Evolutionary conservation across 2,797 vertebrate species (phyloP).

Genomic region (Pseudochirops cupreus): DNA sequence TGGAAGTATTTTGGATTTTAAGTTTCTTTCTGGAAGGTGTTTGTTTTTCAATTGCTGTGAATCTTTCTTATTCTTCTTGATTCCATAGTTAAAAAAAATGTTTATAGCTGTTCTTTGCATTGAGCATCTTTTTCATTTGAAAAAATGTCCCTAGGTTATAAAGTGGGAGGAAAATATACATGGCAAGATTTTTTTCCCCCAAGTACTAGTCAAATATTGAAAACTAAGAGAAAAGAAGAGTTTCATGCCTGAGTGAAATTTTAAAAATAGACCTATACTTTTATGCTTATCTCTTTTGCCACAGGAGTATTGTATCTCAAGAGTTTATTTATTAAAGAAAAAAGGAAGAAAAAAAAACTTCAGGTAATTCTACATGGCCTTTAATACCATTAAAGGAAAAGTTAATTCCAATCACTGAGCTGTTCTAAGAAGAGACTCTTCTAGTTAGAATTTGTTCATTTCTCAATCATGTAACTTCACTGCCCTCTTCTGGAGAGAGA

Average conservation of each 20-base stretch:
- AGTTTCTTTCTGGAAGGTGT: constrained; percentile 19
- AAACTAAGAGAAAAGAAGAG: background rate
- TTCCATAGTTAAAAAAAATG: background rate
- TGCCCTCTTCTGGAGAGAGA: constrained; percentile 87
- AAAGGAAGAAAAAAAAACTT: constrained; percentile 34
- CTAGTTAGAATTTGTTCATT: background rate
- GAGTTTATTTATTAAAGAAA: constrained; percentile 53
- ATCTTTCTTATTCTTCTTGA: background rate
- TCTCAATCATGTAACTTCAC: constrained; percentile 79
- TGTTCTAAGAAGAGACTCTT: constrained; percentile 72
- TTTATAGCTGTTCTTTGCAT: background rate
- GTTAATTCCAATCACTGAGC: constrained; percentile 80
- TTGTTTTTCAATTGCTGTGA: constrained; percentile 20
- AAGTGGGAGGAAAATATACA: background rate
- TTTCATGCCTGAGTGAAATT: background rate
- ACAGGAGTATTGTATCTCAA: constrained; percentile 39
- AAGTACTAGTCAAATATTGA: background rate
- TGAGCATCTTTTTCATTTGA: constrained; percentile 1
- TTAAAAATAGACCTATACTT: background rate
- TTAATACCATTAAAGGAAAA: constrained; percentile 74
- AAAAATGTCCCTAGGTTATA: constrained; percentile 28
- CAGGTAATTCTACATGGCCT: constrained; percentile 79
- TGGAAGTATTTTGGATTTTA: constrained; percentile 7
- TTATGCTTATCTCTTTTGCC: constrained; percentile 7
- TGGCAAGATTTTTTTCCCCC: background rate